Conservation (phyloP, 2,113 vertebrate species). For the Mobula birostris region DNA sequence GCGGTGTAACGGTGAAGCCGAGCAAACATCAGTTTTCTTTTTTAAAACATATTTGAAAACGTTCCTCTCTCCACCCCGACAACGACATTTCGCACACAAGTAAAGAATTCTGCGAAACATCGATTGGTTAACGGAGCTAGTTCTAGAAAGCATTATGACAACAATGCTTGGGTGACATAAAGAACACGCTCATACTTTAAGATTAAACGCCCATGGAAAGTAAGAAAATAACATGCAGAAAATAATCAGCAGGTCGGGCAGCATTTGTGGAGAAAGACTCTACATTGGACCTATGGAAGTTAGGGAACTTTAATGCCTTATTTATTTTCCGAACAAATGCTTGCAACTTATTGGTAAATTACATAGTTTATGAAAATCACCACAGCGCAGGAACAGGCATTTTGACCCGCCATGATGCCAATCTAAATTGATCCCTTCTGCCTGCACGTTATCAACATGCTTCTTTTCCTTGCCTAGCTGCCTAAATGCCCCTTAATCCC, state of each 20-base stretch:
- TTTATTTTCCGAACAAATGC: neutral
- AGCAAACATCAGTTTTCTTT: neutral
- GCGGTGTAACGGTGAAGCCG: neutral
- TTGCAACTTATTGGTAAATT: neutral
- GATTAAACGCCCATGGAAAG: neutral
- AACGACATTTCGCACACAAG: neutral
- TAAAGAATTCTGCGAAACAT: neutral
- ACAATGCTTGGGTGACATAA: neutral
- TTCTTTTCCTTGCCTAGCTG: too few relatives aligned
- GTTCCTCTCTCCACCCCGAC: neutral
- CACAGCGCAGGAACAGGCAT: too few relatives aligned
- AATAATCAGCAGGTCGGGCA: too few relatives aligned
- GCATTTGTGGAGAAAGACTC: too few relatives aligned
- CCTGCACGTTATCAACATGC: too few relatives aligned
- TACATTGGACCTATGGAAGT: neutral
- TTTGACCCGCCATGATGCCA: too few relatives aligned
- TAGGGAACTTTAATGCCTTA: neutral
- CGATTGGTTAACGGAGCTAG: neutral
- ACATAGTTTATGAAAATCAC: too few relatives aligned
- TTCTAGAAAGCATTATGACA: neutral
- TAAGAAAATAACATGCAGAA: neutral
- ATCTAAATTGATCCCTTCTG: too few relatives aligned
- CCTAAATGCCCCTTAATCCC: too few relatives aligned
- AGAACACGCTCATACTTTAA: neutral
- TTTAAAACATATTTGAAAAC: neutral